Base-by-base conservation (phyloP, 1,140 invertebrate species). In the Araneus ventricosus region DNA sequence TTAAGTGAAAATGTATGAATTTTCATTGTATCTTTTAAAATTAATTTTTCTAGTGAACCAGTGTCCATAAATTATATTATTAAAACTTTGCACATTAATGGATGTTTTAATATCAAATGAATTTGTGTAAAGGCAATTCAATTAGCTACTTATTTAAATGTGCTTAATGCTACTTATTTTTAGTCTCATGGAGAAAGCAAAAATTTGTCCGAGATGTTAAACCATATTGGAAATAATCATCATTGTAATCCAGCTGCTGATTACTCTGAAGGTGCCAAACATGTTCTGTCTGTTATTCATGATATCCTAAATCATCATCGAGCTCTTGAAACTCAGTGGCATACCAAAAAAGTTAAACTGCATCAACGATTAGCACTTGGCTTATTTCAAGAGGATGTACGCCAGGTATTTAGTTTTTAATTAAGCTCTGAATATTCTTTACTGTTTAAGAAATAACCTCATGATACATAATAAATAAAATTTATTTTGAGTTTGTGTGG, bases 261-360 rank as follows among this genome's bases (percentile, higher is more conserved):
- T 96, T 99, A 99, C 95, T 98, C 98, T 93, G 98, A 99, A 94
- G 99, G 96, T 67, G 95, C 96, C 57, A 96, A 95, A 67, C 96
- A 96, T 94, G 95, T 96, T 6, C 93, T 96, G 8, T 95, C 96
- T 94, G 95, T 96, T 7, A 99, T 98, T 94, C 98, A 99, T 95
- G 97, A 99, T 96, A 99, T 99, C 94, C 96, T 99, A 88, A 98
- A 98, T 89, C 98, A 99, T 95, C 98, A 99, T 95, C 96, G 98
- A 92, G 97, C 98, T 0, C 96, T 99, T 5, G 99, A 99, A 95
- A 98, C 98, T 94, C 97, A 98, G 84, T 99, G 99, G 98, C 98
- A 99, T 95, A 97, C 97, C 79, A 98, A 98, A 93, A 98, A 99
- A 95, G 97, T 99, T 41, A 98, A 98, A 95, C 96, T 99, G 30